phyloP scores from a whole-genome alignment of 2,797 vertebrate species.

The Sebastes diploproa region DNA sequence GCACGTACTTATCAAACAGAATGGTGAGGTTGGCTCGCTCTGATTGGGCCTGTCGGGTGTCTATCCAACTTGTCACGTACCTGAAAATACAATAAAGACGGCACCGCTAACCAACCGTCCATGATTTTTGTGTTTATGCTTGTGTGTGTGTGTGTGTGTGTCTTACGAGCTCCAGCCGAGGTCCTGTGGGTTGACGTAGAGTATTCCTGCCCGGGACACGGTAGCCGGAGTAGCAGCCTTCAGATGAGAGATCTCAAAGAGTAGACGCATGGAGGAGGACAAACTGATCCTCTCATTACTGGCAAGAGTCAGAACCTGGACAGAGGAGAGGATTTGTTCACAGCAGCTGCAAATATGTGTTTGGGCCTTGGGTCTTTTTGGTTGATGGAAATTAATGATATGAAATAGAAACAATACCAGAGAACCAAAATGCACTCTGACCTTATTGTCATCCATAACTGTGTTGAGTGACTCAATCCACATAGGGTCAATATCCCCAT shows the following conservation, averaged over 20 bases:
- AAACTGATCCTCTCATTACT: constrained; percentile 84
- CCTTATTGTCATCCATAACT: constrained; percentile 86
- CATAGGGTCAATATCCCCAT: constrained; percentile 84
- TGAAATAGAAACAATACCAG: not conserved
- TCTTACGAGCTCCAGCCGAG: constrained; percentile 85
- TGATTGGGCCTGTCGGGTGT: constrained; percentile 82
- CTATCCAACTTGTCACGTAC: constrained; percentile 84
- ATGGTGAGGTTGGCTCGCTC: constrained; percentile 85
- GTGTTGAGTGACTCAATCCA: constrained; percentile 88
- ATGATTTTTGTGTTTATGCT: not conserved
- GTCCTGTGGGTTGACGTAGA: constrained; percentile 84
- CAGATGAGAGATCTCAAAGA: constrained; percentile 86
- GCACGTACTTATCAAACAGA: constrained; percentile 84
- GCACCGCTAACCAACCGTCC: not conserved
- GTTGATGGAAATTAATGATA: too few relatives aligned
- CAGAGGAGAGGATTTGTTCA: not conserved
- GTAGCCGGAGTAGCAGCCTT: constrained; percentile 82
- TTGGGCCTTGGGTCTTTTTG: too few relatives aligned
- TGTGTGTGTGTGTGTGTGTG: not conserved
- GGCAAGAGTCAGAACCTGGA: constrained; percentile 82
- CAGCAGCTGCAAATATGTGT: not conserved
- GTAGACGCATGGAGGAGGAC: constrained; percentile 80
- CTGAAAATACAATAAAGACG: constrained; percentile 36
- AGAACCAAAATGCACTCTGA: constrained; percentile 22
- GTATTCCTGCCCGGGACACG: constrained; percentile 82